Percentiles rank a stretch among this genome's conserved stretches.
Evolutionary conservation across 2,888 invertebrate species (phyloP).

Genomic region (Nomada fucata): DNA sequence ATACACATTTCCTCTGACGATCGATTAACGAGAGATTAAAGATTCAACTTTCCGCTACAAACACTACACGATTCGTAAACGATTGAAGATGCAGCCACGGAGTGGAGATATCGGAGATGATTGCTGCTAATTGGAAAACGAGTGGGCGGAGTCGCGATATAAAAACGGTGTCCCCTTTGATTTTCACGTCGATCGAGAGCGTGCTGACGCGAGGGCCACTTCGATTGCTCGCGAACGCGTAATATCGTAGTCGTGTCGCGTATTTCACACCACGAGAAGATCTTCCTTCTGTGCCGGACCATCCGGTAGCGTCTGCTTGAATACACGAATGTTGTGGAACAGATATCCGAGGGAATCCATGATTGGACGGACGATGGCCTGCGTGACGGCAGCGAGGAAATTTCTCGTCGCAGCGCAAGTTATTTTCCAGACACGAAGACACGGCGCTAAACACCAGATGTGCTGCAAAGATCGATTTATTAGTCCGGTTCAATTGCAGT

Average conservation of each 20-base stretch:
- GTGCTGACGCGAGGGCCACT: constrained; percentile 23
- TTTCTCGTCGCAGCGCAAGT: constrained; percentile 87
- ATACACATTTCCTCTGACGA: background rate
- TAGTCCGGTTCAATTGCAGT: background rate
- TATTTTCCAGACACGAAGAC: constrained; percentile 88
- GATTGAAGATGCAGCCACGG: background rate
- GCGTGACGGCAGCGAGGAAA: constrained; percentile 86
- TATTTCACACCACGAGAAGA: constrained; percentile 71
- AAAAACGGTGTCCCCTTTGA: background rate
- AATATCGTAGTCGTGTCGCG: background rate
- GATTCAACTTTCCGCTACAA: background rate
- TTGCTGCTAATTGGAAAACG: constrained; percentile 3
- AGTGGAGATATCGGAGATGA: background rate
- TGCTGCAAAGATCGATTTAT: constrained; percentile 85
- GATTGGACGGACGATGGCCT: constrained; percentile 87
- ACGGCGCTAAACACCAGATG: constrained; percentile 90
- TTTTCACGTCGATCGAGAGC: background rate
- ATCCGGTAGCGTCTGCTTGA: constrained; percentile 85
- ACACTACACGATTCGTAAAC: background rate
- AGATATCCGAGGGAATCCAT: constrained; percentile 87
- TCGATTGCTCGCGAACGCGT: constrained; percentile 1
- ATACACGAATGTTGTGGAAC: constrained; percentile 87
- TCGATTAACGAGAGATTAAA: constrained; percentile 13
- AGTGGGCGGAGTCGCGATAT: too few species aligned
- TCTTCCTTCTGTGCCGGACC: constrained; percentile 84